Evolutionary conservation across 2,113 vertebrate genomes (phyloP).

Genomic region (Takifugu bimaculatus): DNA sequence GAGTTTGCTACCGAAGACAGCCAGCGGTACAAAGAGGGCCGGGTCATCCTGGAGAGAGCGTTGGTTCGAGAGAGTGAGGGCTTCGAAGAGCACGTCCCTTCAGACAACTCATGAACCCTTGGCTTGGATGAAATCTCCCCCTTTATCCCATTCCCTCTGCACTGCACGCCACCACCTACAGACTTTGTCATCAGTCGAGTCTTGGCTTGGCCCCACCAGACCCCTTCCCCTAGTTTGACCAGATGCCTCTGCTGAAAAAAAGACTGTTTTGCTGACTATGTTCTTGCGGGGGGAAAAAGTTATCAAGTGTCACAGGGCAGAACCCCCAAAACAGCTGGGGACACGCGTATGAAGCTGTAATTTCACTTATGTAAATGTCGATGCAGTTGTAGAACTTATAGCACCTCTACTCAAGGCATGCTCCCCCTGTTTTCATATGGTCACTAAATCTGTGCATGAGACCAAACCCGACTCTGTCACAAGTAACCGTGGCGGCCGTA

Average conservation of each 20-base stretch:
- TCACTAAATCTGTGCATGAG: constrained; percentile 28
- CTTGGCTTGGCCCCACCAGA: constrained; percentile 23
- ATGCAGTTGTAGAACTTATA: constrained; percentile 9
- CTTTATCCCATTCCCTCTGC: constrained; percentile 25
- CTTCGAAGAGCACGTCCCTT: constrained; percentile 91
- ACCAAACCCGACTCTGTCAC: constrained; percentile 7
- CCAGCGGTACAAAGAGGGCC: constrained; percentile 97
- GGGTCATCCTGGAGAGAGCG: constrained; percentile 94
- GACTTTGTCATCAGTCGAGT: constrained; percentile 43
- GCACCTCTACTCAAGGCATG: constrained; percentile 34
- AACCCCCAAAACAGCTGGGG: constrained; percentile 27
- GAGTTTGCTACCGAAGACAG: constrained; percentile 98
- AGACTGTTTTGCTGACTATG: constrained; percentile 41
- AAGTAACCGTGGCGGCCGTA: not conserved
- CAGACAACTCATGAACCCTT: constrained; percentile 86
- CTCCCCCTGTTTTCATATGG: constrained; percentile 15
- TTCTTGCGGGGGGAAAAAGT: constrained; percentile 33
- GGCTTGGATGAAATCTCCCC: constrained; percentile 9
- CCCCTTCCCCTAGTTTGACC: constrained; percentile 22
- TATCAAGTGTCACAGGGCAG: constrained; percentile 14
- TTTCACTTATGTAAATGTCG: constrained; percentile 3
- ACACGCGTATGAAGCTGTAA: constrained; percentile 8
- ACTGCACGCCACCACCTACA: constrained; percentile 40
- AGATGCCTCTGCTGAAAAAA: constrained; percentile 37
- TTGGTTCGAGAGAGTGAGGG: constrained; percentile 95